Conservation (phyloP, 2,797 vertebrate species). For the Hypotaenidia okinawae region DNA sequence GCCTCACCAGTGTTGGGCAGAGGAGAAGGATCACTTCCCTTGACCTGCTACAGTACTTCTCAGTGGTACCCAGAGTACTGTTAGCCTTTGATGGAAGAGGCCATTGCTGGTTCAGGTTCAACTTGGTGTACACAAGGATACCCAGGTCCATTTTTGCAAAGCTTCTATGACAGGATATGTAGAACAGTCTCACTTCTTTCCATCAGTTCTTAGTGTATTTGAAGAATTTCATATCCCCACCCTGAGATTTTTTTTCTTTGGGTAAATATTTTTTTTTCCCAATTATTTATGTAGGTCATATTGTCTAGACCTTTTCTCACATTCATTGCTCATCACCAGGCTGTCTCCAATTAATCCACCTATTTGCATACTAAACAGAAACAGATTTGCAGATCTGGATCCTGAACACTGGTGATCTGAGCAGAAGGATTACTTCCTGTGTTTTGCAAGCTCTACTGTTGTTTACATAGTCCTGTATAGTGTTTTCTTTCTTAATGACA, state of each 20-base stretch:
- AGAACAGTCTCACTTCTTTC: background rate
- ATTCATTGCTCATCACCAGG: background rate
- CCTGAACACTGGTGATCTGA: background rate
- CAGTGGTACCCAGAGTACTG: background rate
- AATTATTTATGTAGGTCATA: background rate
- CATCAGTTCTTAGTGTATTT: background rate
- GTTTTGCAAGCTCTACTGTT: background rate
- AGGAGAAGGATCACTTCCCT: background rate
- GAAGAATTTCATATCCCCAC: background rate
- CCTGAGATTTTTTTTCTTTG: background rate
- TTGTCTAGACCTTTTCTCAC: background rate
- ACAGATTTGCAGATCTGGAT: background rate
- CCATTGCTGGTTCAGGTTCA: background rate
- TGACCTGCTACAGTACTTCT: background rate
- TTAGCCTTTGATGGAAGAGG: accelerated
- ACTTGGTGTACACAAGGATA: background rate
- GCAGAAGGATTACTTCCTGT: background rate
- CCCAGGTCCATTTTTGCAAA: background rate
- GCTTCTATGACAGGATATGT: background rate
- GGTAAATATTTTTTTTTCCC: background rate
- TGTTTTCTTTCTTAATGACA: background rate
- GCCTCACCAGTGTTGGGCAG: background rate
- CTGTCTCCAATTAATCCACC: background rate
- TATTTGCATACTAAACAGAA: background rate
- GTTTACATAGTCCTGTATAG: background rate